phyloP scores from a whole-genome alignment of 2,888 invertebrate genomes.

The Ormyrus pomaceus region DNA sequence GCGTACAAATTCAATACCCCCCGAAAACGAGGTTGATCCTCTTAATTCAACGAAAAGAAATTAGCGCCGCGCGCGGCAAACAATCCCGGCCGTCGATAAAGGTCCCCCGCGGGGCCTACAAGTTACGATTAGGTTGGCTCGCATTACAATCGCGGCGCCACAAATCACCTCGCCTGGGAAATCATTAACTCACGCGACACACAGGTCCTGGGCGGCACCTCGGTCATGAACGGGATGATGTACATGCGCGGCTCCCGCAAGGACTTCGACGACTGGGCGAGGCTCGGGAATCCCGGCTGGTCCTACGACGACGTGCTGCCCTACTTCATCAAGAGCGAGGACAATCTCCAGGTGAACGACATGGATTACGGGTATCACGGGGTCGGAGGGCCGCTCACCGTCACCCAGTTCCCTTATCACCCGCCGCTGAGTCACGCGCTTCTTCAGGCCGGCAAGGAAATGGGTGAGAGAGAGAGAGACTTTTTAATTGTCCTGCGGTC shows the following conservation, averaged over 20 bases:
- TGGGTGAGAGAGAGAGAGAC: slow-evolving; percentile 77
- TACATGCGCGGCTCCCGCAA: slow-evolving; percentile 92
- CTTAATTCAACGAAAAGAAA: no score
- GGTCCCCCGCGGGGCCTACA: no score
- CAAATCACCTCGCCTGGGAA: no score
- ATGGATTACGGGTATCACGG: slow-evolving; percentile 88
- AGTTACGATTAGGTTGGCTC: no score
- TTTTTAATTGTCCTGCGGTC: no score
- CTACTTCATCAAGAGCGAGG: slow-evolving; percentile 91
- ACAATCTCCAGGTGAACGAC: slow-evolving; percentile 83
- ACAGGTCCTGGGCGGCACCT: slow-evolving; percentile 92
- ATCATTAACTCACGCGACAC: no score
- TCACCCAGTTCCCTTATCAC: slow-evolving; percentile 90
- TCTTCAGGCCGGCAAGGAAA: slow-evolving; percentile 86
- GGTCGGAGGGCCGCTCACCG: slow-evolving; percentile 86
- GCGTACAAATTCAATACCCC: no score
- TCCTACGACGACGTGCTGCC: slow-evolving; percentile 92
- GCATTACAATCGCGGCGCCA: no score
- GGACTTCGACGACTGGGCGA: slow-evolving; percentile 93
- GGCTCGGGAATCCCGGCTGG: slow-evolving; percentile 92
- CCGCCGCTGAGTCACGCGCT: slow-evolving; percentile 88
- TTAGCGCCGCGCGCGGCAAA: no score
- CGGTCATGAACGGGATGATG: slow-evolving; percentile 97
- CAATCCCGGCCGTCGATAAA: no score
- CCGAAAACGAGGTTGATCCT: no score